phyloP scores from a whole-genome alignment of 2,113 vertebrate species.

The Chlorodrepanis virens region DNA sequence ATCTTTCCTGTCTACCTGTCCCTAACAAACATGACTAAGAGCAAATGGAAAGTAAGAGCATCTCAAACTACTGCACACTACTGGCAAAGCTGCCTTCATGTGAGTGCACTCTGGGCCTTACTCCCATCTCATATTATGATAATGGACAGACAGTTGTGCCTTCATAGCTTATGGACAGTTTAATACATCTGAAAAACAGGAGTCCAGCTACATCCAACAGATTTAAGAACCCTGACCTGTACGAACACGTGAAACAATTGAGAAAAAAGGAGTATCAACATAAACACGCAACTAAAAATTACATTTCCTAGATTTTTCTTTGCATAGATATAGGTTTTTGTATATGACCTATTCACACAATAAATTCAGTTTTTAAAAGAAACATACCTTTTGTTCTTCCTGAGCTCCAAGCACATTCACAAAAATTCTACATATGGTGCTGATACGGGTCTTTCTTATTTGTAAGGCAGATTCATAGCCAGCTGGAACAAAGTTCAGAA shows the following conservation, averaged over 20 bases:
- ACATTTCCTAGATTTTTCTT: not conserved
- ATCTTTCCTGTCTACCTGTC: not conserved
- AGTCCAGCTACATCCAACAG: not conserved
- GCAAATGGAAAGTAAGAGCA: not conserved
- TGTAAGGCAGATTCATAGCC: constrained; percentile 81
- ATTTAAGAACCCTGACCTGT: not conserved
- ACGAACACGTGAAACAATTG: not conserved
- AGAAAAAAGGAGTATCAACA: not conserved
- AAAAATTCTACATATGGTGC: constrained; percentile 79
- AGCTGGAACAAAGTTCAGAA: constrained; percentile 78
- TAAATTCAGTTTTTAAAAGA: not conserved
- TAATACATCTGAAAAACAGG: not conserved
- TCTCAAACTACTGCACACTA: not conserved
- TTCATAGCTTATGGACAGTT: not conserved
- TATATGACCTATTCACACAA: not conserved
- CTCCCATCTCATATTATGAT: not conserved
- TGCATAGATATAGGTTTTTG: not conserved
- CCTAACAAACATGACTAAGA: not conserved
- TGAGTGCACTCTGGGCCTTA: not conserved
- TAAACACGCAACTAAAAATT: not conserved
- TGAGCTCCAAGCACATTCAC: constrained; percentile 79
- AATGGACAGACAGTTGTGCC: not conserved
- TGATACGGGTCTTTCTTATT: constrained; percentile 77
- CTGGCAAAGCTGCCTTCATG: not conserved
- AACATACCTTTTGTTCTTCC: constrained; percentile 78